phyloP scores from a whole-genome alignment of 1,140 invertebrate species.

The Papilio polyxenes region DNA sequence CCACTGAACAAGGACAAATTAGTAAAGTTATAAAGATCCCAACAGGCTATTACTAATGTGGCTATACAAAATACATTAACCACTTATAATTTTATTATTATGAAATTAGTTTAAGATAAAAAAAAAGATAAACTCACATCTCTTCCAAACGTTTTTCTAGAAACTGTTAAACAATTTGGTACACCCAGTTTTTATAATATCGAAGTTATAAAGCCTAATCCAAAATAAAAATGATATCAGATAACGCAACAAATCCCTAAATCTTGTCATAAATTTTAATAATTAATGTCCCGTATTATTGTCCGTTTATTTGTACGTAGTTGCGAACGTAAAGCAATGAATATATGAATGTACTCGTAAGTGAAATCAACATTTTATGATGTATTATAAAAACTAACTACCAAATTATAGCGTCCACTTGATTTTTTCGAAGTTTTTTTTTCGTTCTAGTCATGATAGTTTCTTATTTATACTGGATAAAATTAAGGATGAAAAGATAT shows the following conservation, averaged over 20 bases:
- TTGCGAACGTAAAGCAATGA: not conserved
- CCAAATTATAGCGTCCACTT: not conserved
- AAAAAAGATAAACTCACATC: constrained; percentile 29
- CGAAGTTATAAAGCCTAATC: not conserved
- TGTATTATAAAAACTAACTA: not conserved
- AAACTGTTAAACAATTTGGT: constrained; percentile 26
- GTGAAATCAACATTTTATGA: not conserved
- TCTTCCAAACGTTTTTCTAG: constrained; percentile 20
- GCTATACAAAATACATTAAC: too few relatives aligned
- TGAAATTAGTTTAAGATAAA: not conserved
- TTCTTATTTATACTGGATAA: not conserved
- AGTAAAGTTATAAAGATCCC: not conserved
- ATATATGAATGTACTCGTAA: not conserved
- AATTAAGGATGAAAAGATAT: not conserved
- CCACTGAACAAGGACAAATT: not conserved
- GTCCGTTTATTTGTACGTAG: not conserved
- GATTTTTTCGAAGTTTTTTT: not conserved
- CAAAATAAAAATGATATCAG: constrained; percentile 17
- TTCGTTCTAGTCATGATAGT: not conserved
- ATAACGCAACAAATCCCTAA: constrained; percentile 24
- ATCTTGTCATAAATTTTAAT: constrained; percentile 33
- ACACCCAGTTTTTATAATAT: constrained; percentile 9
- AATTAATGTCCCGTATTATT: constrained; percentile 8
- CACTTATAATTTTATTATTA: not conserved
- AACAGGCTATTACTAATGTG: too few relatives aligned